Evolutionary conservation across 2,797 vertebrate genomes (phyloP).

Genomic region (Bradypodion pumilum): DNA sequence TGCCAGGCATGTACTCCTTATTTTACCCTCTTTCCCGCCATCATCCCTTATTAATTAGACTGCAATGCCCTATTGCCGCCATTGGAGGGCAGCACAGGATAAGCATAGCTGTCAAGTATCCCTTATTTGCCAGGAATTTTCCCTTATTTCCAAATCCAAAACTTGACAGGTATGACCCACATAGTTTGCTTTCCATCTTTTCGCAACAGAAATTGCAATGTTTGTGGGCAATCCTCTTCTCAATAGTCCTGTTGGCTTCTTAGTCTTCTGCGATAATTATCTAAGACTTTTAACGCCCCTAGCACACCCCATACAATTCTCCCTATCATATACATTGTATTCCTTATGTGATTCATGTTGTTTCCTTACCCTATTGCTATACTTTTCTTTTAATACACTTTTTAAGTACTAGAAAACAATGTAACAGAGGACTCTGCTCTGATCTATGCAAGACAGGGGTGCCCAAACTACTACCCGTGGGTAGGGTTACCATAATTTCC

Average conservation of each 20-base stretch:
- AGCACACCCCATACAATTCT: slow-evolving; percentile 8
- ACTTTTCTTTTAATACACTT: slow-evolving; percentile 17
- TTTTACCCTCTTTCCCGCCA: no score
- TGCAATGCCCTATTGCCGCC: no score
- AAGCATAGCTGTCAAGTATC: no score
- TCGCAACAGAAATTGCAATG: slow-evolving; percentile 37
- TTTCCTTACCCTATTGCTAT: slow-evolving; percentile 10
- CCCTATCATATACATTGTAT: slow-evolving; percentile 8
- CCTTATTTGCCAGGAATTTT: no score
- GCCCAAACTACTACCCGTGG: no score
- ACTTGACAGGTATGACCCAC: no score
- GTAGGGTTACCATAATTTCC: no score
- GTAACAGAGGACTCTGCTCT: slow-evolving; percentile 35
- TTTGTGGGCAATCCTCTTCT: slow-evolving; percentile 30
- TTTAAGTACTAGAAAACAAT: slow-evolving; percentile 28
- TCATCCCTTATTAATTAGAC: no score
- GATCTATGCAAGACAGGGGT: slow-evolving; percentile 35
- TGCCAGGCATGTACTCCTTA: slow-evolving; percentile 30
- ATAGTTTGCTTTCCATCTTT: slow-evolving; percentile 23
- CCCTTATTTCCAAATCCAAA: no score
- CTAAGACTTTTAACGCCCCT: slow-evolving; percentile 39
- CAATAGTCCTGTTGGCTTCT: slow-evolving; percentile 36
- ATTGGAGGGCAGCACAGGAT: no score
- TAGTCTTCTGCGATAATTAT: slow-evolving; percentile 1
- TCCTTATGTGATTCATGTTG: background rate